Percentiles rank a stretch among this genome's conserved stretches.
phyloP scores from a whole-genome alignment of 2,113 vertebrate species.

The Bothrops jararaca region DNA sequence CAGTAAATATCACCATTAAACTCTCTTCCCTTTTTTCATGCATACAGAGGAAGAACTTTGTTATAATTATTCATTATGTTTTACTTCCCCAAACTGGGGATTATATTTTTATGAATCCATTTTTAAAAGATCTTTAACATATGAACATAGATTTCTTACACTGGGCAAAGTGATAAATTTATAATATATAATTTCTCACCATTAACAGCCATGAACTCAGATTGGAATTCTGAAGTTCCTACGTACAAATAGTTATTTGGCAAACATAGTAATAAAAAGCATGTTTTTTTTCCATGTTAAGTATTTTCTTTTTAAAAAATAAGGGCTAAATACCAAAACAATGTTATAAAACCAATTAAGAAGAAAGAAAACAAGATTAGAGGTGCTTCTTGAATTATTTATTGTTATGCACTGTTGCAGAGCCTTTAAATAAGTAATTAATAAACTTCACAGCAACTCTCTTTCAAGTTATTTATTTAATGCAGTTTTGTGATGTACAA shows the following conservation, averaged over 20 bases:
- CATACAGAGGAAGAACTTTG: not conserved
- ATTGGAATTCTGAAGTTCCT: conserved; percentile 38
- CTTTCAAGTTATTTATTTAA: conserved; percentile 59
- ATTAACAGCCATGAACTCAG: conserved; percentile 33
- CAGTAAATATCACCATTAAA: not conserved
- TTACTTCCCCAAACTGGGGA: not conserved
- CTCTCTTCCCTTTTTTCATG: not conserved
- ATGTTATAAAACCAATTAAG: conserved; percentile 65
- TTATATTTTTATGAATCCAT: not conserved
- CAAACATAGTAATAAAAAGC: conserved; percentile 54
- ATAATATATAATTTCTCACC: not conserved
- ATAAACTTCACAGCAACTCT: conserved; percentile 57
- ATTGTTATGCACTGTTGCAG: conserved; percentile 58
- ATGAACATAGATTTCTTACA: not conserved
- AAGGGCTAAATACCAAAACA: conserved; percentile 69
- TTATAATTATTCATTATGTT: conserved; percentile 1
- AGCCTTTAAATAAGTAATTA: conserved; percentile 65
- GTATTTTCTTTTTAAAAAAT: conserved; percentile 49
- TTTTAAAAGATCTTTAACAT: not conserved
- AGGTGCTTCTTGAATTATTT: conserved; percentile 66
- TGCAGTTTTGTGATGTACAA: conserved; percentile 52
- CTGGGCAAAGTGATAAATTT: conserved; percentile 9
- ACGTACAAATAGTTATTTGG: conserved; percentile 45
- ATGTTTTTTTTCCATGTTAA: conserved; percentile 48
- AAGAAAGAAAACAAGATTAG: conserved; percentile 67